phyloP scores from a whole-genome alignment of 2,888 invertebrate genomes.

The Euzophera pinguis region DNA sequence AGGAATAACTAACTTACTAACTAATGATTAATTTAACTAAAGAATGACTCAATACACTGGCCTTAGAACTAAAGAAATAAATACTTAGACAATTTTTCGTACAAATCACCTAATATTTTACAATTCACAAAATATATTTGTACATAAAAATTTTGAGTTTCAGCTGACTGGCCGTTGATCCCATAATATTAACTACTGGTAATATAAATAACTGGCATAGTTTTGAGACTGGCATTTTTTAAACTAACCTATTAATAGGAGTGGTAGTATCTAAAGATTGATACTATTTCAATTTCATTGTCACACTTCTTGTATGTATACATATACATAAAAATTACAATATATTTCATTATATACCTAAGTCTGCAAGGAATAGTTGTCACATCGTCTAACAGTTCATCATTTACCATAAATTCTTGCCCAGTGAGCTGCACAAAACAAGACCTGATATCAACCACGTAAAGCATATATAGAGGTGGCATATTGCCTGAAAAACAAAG shows the following conservation, averaged over 20 bases:
- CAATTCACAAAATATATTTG: conserved; percentile 51
- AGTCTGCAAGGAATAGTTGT: no score
- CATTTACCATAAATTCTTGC: no score
- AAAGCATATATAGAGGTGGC: no score
- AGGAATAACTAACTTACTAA: conserved; percentile 38
- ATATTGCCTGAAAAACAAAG: no score
- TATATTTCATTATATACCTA: no score
- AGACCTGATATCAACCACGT: no score
- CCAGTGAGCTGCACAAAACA: no score
- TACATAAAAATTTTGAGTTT: conserved; percentile 75
- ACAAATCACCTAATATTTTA: conserved; percentile 41
- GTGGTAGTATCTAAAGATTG: background rate
- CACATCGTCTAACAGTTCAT: no score
- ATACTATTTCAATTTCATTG: conserved; percentile 9
- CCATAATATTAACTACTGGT: conserved; percentile 57
- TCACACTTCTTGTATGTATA: no score
- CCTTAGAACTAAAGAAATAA: conserved; percentile 68
- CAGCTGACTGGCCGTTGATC: conserved; percentile 70
- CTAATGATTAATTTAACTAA: conserved; percentile 28
- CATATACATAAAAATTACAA: no score
- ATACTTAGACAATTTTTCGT: conserved; percentile 55
- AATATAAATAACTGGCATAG: conserved; percentile 46
- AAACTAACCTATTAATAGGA: conserved; percentile 10
- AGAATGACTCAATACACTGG: conserved; percentile 74
- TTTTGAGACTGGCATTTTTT: conserved; percentile 38